Evolutionary conservation across 2,113 vertebrate species (phyloP), one percentile per base, ranked within the genome.

Genomic region (Camelus bactrianus): DNA sequence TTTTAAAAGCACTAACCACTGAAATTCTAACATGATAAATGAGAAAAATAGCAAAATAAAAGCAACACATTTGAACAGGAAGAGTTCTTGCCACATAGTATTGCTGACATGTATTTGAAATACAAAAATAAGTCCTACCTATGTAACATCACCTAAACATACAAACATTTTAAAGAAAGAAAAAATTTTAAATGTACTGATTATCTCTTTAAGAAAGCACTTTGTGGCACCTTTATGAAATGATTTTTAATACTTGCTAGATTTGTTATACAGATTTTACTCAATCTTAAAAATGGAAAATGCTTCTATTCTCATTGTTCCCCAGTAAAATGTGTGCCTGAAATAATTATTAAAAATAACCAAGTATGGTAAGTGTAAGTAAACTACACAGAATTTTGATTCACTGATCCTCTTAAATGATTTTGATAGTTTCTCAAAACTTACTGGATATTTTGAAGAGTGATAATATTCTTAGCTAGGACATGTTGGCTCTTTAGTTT

Each of bases 31-130:
- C 26, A 89, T 35, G 32, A 42, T 65, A 17, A 58, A 79, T 64
- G 9, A 75, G 35, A 77, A 92, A 94, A 92, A 54, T 35, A 24
- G 11, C 19, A 77, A 92, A 83, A 91, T 42, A 26, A 92, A 70
- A 28, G 2, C 16, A 80, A 46, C 80, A 58, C 1, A 11, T 42
- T 38, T 81, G 24, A n/a, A 3, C 65, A 42, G 35, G 17, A 80
- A 84, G 24, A 58, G 69, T 83, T 62, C 19, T 77, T 69, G 0
- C 42, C 77, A 38, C 19, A 20, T 17, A 56, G 6, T 69, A 76
- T 58, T 42, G 67, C 12, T 69, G 76, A 73, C 10, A 4, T 22
- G 4, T 76, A 52, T 50, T 72, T 30, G 5, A 85, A 64, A 92
- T 72, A 52, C 62, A 30, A 77, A 70, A 62, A 15, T 56, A 64